Base-by-base conservation (phyloP, 2,113 vertebrate genomes). In the Chinchilla lanigera region DNA sequence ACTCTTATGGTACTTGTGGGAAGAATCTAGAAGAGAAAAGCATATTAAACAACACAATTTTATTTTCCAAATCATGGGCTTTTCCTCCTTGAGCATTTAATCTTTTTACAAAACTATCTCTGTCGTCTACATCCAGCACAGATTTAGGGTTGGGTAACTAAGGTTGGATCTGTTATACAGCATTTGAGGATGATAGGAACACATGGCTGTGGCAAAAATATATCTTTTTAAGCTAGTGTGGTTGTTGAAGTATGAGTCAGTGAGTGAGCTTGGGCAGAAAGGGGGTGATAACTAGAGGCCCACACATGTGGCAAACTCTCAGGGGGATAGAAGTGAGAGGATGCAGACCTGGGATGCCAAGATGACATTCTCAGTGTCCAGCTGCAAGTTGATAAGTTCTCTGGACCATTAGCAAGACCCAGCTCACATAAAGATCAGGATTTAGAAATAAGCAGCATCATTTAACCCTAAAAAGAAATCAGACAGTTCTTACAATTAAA, bases 11-110 rank as follows among this genome's bases (percentile, higher is more conserved):
- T 81, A 9, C 24, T 81, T 91, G 44, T 52, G 44, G 38, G n/a
- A 86, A 81, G 50, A 91, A 41, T 67, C 61, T 82, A 86, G 85
- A 85, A 93, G 47, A 19, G n/a, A 28, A 90, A 96, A 91, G 35
- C 33, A 16, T 35, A 56, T 56, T 77, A 35, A 93, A 58, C 41
- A 33, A 20, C 33, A 35, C 54, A 89, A 63, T 95, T 97, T 88
- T 50, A 75, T 95, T 88, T 95, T 60, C 69, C 30, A 83, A n/a
- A 67, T 54, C 24, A 47, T 2, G 65, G 50, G 6, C 67, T 94
- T 95, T 52, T 84, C 38, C 28, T 78, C 38, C 14, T 41, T 33
- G 86, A 85, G 28, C 38, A 63, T 78, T 75, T 77, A 58, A 83
- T 52, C 7, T 13, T 93, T 61, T 63, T 78, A 38, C 11, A 85